Conservation (phyloP, 2,888 invertebrate genomes). For the Latrodectus hesperus region DNA sequence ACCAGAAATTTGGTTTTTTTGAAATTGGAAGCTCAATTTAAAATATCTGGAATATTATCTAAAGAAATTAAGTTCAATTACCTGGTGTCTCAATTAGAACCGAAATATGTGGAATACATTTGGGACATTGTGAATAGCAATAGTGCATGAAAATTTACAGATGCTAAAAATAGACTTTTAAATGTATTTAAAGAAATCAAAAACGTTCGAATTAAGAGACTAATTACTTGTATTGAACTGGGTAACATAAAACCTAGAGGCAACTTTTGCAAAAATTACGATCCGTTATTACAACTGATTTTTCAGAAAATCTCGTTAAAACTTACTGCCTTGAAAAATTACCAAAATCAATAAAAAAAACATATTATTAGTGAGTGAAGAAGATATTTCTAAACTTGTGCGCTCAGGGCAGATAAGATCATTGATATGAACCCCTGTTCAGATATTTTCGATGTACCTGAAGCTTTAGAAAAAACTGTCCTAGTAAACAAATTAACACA, state of each 20-base stretch:
- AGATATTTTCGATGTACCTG: background rate
- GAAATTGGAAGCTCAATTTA: no score
- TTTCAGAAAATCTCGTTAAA: background rate
- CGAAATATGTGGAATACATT: background rate
- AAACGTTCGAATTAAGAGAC: background rate
- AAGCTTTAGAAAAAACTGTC: background rate
- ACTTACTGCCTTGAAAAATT: background rate
- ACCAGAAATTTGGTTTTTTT: no score
- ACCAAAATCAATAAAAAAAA: background rate
- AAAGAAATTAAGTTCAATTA: slow-evolving; percentile 1
- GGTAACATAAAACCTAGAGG: background rate
- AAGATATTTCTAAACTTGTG: background rate
- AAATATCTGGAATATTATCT: background rate
- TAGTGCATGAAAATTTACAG: background rate
- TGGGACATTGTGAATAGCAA: background rate
- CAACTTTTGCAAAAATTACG: background rate
- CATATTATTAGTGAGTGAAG: background rate
- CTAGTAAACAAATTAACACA: no score
- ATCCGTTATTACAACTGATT: background rate
- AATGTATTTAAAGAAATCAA: background rate
- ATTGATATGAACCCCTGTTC: background rate
- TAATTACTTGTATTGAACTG: no score
- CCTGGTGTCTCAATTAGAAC: background rate
- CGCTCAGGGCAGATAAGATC: background rate
- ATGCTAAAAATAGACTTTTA: background rate